A percentile compares a stretch with the other conserved stretches of the same genome.
These are phyloP conservation scores for Lepidostoma basale DNA, from an alignment of 1,140 invertebrate species.

Conservation along the genomic window DNA sequence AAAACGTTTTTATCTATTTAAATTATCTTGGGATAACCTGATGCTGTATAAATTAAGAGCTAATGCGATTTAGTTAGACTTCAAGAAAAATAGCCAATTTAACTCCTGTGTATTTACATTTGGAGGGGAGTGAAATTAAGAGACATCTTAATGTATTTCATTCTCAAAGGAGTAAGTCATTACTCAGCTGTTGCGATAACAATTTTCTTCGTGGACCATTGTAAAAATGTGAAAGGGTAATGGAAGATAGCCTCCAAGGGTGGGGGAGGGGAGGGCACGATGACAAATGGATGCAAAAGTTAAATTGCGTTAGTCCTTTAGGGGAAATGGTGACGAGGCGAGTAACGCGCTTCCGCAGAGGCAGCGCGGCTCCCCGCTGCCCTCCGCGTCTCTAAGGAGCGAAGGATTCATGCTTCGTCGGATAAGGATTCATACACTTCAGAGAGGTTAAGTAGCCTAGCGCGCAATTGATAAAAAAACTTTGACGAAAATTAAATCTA, in stretches of 20 bases:
- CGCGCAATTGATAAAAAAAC: too few species aligned
- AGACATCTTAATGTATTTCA: conserved; percentile 23
- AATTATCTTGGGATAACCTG: too few species aligned
- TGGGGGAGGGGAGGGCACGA: conserved; percentile 32
- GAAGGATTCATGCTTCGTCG: conserved; percentile 8
- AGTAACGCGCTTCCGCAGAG: conserved; percentile 43
- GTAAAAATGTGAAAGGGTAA: conserved; percentile 41
- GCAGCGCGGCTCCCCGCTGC: conserved; percentile 1
- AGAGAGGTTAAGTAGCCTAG: too few species aligned
- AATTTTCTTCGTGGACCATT: conserved; percentile 32
- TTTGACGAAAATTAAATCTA: too few species aligned
- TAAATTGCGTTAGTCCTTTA: conserved; percentile 44
- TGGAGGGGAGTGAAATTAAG: conserved; percentile 17
- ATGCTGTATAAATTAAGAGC: too few species aligned
- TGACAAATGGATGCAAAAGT: conserved; percentile 48
- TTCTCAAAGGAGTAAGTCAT: conserved; percentile 23
- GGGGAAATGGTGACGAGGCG: conserved; percentile 45
- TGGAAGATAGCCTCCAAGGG: conserved; percentile 35
- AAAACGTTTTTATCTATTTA: too few species aligned
- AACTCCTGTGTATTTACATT: neutral
- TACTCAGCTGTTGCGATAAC: conserved; percentile 37
- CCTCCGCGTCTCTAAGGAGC: conserved; percentile 5
- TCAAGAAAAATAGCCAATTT: conserved; percentile 13
- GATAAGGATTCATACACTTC: neutral
- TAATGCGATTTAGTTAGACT: too few species aligned